Base-by-base conservation (phyloP, 2,113 vertebrate species). In the Gopherus evgoodei region DNA sequence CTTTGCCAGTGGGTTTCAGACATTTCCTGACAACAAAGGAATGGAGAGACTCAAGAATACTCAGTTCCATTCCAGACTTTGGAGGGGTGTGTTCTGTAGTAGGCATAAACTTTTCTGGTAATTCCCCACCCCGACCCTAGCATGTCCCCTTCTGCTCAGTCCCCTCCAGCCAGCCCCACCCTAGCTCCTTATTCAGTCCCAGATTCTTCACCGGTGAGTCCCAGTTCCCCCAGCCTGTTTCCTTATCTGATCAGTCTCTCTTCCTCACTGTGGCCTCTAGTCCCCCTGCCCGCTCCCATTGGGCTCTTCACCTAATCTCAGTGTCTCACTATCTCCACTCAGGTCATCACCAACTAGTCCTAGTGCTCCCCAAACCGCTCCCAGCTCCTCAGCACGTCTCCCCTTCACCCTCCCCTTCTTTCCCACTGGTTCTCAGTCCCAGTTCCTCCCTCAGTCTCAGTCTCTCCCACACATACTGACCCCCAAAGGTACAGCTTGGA, bases 201-300 rank as follows among this genome's bases (percentile, higher is more conserved):
- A 76, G 5, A 2, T 6, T 49, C 86, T 21, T 1, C 4, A 50
- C 4, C 57, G 25, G 2, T 10, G 11, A 2, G 1, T 56, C 49
- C 69, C 29, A 35, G 56, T 25, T 72, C 53, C 29, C 80, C 75
- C 82, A 8, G 53, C 76, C 75, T 62, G 76, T 47, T 29, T 47
- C 2, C 25, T 11, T 93, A 38, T 29, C 81, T 79, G 27, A 88
- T 38, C 8, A n/a, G 78, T 22, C 75, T 91, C 49, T 2, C 5
- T 11, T 27, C 16, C 53, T 78, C 14, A 83, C 17, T 72, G n/a
- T 38, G 65, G 65, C 65, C 65, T 38, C 65, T 72, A 72, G n/a
- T 54, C 21, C 53, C 53, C 53, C 53, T 22, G 21, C 21, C 53
- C 3, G 53, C 53, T 54, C 53, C 21, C n/a, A 8, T 9, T 22